Percentiles rank a stretch among this genome's conserved stretches.
Conservation (phyloP, 1,140 invertebrate genomes). For the Tetranychus cinnabarinus region DNA sequence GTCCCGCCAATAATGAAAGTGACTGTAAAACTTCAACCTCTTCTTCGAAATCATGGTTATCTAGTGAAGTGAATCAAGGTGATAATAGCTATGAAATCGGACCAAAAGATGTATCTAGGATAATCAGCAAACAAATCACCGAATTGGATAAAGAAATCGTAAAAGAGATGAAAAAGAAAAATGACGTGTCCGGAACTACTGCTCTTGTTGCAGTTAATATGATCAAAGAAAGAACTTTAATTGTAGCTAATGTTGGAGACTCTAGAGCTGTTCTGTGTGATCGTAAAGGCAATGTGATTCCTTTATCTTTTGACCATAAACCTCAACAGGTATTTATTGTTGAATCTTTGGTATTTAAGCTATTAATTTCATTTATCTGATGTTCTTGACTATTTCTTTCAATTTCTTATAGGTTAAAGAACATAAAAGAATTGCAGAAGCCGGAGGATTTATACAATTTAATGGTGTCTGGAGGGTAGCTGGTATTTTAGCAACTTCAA, state of each 20-base stretch:
- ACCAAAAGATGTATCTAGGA: neutral
- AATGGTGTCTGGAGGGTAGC: constrained; percentile 90
- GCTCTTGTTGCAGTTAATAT: constrained; percentile 65
- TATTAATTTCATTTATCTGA: neutral
- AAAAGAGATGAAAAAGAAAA: constrained; percentile 1
- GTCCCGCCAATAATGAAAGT: no score
- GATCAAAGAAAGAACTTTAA: constrained; percentile 36
- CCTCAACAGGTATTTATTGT: constrained; percentile 42
- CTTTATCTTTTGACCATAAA: constrained; percentile 85
- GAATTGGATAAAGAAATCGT: neutral
- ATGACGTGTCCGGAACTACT: constrained; percentile 44
- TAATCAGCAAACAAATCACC: neutral
- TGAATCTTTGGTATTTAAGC: constrained; percentile 18
- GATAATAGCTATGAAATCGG: neutral
- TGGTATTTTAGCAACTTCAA: constrained; percentile 77
- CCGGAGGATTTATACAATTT: constrained; percentile 75
- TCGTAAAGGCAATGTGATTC: constrained; percentile 58
- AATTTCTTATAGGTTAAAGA: constrained; percentile 38
- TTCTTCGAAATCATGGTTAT: no score
- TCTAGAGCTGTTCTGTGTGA: constrained; percentile 85
- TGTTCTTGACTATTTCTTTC: neutral
- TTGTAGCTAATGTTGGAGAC: constrained; percentile 87
- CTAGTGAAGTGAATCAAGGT: no score
- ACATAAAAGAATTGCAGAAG: constrained; percentile 61
- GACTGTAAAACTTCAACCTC: no score